Percentiles rank a stretch among this genome's conserved stretches.
These are phyloP conservation scores for Argopecten irradians DNA, from an alignment of 1,140 invertebrate species.

Conservation along the genomic window DNA sequence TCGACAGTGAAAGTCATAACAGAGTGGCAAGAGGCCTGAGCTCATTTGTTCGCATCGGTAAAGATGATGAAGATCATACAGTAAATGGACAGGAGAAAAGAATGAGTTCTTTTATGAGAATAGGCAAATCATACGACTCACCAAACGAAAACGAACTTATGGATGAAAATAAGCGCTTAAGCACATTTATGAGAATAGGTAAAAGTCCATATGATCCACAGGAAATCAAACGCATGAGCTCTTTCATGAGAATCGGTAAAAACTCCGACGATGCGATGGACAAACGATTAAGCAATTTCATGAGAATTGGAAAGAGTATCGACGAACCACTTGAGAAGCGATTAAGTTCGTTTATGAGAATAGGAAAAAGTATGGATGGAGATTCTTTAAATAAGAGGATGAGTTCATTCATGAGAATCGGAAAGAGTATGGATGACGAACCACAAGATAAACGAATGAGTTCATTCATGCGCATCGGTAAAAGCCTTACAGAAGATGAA, in stretches of 20 bases:
- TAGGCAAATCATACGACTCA: conserved; percentile 28
- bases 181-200: conserved; percentile 48
- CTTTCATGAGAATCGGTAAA: conserved; percentile 47
- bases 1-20: conserved; percentile 29
- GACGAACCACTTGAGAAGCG: conserved; percentile 12
- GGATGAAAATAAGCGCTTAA: conserved; percentile 35
- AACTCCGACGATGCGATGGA: neutral
- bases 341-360: conserved; percentile 47
- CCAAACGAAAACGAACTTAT: neutral
- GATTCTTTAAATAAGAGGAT: neutral
- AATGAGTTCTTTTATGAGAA: conserved; percentile 26
- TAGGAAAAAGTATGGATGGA: conserved; percentile 28
- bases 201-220: conserved; percentile 30
- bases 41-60: conserved; percentile 40
- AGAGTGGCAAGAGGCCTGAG: conserved; percentile 24
- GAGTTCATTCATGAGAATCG: conserved; percentile 38
- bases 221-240: conserved; percentile 36
- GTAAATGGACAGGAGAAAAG: conserved; percentile 1
- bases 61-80: neutral
- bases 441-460: conserved; percentile 14
- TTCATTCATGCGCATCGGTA: conserved; percentile 28
- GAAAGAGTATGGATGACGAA: conserved; percentile 17
- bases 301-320: conserved; percentile 36
- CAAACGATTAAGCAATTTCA: conserved; percentile 42
- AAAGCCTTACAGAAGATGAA: neutral